These are phyloP conservation scores for Dryoscopus gambensis DNA, from an alignment of 2,113 vertebrate genomes.

Conservation along the genomic window DNA sequence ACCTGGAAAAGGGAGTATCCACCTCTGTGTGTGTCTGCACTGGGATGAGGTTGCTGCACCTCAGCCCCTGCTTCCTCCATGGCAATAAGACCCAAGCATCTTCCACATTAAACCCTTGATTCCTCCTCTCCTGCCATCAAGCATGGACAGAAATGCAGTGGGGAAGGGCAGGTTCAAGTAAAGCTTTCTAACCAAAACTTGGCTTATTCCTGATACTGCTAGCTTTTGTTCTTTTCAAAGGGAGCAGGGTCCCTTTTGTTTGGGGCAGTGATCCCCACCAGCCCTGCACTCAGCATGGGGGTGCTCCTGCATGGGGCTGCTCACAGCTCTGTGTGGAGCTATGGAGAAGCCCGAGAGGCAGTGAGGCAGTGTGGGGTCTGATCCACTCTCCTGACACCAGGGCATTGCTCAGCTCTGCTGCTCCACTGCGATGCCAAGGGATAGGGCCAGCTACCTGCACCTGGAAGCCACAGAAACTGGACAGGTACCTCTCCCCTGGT, in stretches of 20 bases:
- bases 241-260: neutral
- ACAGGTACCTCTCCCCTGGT: neutral
- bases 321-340: neutral
- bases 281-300: neutral
- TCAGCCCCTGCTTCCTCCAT: neutral
- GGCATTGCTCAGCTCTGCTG: neutral
- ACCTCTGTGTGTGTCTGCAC: neutral
- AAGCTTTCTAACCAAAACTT: neutral
- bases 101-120: neutral
- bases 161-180: neutral
- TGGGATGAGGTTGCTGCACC: neutral
- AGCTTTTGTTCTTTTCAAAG: neutral
- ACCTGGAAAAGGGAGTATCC: neutral
- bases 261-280: neutral
- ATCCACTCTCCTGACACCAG: neutral
- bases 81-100: neutral
- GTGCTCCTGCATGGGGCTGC: neutral
- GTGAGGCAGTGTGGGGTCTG: neutral
- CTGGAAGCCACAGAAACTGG: neutral
- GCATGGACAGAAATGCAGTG: neutral
- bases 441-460: fast-evolving
- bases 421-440: fast-evolving
- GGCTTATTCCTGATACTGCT: neutral
- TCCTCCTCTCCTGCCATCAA: neutral
- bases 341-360: neutral